Base-by-base conservation (phyloP, 2,888 invertebrate species). In the Spodoptera littoralis region DNA sequence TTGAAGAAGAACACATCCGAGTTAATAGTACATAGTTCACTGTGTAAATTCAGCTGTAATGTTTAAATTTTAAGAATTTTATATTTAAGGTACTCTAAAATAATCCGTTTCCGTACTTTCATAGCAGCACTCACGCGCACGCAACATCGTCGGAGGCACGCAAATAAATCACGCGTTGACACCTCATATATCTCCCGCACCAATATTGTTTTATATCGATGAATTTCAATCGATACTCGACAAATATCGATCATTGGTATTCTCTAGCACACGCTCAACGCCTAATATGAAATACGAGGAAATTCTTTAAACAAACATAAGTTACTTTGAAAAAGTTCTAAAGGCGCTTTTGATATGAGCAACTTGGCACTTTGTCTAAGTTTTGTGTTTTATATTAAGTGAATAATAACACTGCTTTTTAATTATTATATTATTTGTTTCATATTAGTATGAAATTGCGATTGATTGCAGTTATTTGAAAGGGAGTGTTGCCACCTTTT, bases 161-260 rank as follows among this genome's bases (percentile, higher is more conserved):
- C 82, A 82, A 84, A 92, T 93, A 93, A 92, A 93, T 93, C 92
- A 92, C 80, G 63, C 62, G 56, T 75, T 86, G 92, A 90, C 92
- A 92, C 88, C 84, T 88, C 88, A 88, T 92, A 91, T 91, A 92
- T 93, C 91, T 89, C 79, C 64, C 66, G 77, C 66, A 64, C 74
- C 80, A 84, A 90, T 89, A 89, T 88, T 89, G 87, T 87, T 86
- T 82, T 83, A 82, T 77, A 82, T 77, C 77, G 77, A 77, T 76
- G 74, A 73, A 73, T 75, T 82, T 75, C 78, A 79, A 78, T 80
- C 76, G 66, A 74, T 76, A 82, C 76, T 55, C 72, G 57, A 68
- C 72, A 71, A 76, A 77, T 82, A 84, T 87, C 84, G 79, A 86
- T 85, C 82, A 84, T 79, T 81, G 75, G 66, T 78, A 77, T 77